Evolutionary conservation across 1,140 invertebrate species (phyloP).

Genomic region (Notospermus geniculatus): DNA sequence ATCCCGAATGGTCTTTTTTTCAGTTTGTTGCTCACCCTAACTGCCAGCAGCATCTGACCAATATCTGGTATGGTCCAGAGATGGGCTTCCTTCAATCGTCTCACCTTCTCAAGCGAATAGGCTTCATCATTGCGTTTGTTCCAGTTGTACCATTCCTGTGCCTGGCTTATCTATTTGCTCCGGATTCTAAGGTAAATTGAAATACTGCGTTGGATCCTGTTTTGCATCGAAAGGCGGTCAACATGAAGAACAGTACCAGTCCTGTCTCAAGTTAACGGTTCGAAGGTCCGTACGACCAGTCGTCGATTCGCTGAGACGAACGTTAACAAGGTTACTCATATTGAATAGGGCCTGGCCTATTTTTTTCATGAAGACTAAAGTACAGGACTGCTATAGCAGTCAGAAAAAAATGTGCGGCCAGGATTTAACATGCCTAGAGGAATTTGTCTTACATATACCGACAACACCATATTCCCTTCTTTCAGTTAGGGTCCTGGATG

Average conservation of each 20-base stretch:
- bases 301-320: too few species aligned
- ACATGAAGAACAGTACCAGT: too few species aligned
- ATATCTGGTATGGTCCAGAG: constrained; percentile 97
- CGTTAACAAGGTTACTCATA: too few species aligned
- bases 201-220: too few species aligned
- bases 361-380: background rate
- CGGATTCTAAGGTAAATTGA: constrained; percentile 74
- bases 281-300: too few species aligned
- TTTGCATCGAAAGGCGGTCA: too few species aligned
- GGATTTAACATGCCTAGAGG: background rate
- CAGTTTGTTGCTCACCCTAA: constrained; percentile 95
- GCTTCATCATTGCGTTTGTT: constrained; percentile 87
- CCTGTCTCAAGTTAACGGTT: too few species aligned
- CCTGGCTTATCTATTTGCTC: constrained; percentile 86
- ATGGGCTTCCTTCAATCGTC: constrained; percentile 94
- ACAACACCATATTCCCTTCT: background rate
- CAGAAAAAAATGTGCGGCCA: background rate
- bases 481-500: constrained; percentile 79
- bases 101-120: constrained; percentile 70
- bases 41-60: constrained; percentile 94
- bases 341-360: too few species aligned
- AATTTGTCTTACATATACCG: background rate
- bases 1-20: constrained; percentile 9
- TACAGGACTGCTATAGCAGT: background rate
- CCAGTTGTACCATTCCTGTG: constrained; percentile 95